Conservation (phyloP, 1,140 invertebrate species). For the Heliconius congener region DNA sequence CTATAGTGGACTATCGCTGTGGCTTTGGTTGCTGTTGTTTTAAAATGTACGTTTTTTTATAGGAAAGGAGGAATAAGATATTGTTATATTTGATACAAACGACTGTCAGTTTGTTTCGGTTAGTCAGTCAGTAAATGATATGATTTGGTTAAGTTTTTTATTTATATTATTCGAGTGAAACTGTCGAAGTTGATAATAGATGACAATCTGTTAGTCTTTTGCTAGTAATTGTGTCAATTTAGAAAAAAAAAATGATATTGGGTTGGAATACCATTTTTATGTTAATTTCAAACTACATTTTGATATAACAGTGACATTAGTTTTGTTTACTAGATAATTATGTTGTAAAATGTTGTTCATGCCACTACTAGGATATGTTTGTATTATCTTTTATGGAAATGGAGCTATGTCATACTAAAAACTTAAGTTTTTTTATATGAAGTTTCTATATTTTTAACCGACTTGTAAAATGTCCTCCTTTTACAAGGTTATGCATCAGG, state of each 20-base stretch:
- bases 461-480: too few species aligned
- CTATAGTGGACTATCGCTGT: constrained; percentile 8
- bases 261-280: not conserved
- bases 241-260: too few species aligned
- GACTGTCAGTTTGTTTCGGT: not conserved
- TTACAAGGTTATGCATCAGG: too few species aligned
- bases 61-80: not conserved
- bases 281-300: constrained; percentile 1
- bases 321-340: not conserved
- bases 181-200: too few species aligned
- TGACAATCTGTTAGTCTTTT: too few species aligned
- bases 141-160: not conserved
- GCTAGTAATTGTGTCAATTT: too few species aligned
- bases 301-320: not conserved
- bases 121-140: not conserved
- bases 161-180: too few species aligned
- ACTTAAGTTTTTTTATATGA: not conserved
- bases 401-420: not conserved
- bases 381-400: constrained; percentile 19
- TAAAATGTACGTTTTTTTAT: constrained; percentile 1
- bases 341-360: not conserved
- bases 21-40: not conserved
- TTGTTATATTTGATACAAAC: not conserved
- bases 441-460: too few species aligned
- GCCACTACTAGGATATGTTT: constrained; percentile 6